A percentile compares a stretch with the other conserved stretches of the same genome.
Conservation (phyloP, 2,113 vertebrate species). For the Saccopteryx leptura region DNA sequence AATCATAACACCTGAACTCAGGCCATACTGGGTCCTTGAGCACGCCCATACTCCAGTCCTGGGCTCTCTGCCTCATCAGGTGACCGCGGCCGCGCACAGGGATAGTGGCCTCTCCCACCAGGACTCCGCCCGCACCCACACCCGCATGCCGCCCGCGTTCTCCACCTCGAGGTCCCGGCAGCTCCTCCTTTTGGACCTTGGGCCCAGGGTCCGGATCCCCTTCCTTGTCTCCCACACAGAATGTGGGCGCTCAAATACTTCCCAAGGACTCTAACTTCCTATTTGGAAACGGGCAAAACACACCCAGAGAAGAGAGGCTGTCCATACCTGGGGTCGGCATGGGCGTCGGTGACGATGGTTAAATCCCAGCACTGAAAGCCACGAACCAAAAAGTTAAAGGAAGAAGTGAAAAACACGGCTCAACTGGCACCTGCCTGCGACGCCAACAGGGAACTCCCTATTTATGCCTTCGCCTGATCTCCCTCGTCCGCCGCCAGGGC, state of each 20-base stretch:
- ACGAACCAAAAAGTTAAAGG: not conserved
- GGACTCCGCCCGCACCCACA: accelerated
- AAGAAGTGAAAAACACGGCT: not conserved
- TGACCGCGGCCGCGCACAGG: accelerated
- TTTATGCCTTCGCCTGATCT: not conserved
- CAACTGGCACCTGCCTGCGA: accelerated
- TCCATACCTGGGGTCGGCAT: conserved; percentile 8
- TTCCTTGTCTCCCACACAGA: not conserved
- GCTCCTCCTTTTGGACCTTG: not conserved
- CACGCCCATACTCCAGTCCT: not conserved
- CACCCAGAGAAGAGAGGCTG: not conserved
- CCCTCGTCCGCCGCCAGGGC: accelerated
- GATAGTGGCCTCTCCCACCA: accelerated
- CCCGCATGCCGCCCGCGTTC: accelerated
- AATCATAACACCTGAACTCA: not conserved
- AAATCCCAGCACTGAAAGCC: not conserved
- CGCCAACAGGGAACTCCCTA: accelerated
- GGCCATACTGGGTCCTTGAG: no score
- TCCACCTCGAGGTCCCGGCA: not conserved
- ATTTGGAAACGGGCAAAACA: not conserved
- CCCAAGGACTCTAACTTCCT: not conserved
- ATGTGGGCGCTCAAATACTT: not conserved
- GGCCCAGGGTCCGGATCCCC: no score
- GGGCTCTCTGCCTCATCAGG: not conserved
- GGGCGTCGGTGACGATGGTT: not conserved